Conservation (phyloP, 1,140 invertebrate genomes). For the Panulirus ornatus region DNA sequence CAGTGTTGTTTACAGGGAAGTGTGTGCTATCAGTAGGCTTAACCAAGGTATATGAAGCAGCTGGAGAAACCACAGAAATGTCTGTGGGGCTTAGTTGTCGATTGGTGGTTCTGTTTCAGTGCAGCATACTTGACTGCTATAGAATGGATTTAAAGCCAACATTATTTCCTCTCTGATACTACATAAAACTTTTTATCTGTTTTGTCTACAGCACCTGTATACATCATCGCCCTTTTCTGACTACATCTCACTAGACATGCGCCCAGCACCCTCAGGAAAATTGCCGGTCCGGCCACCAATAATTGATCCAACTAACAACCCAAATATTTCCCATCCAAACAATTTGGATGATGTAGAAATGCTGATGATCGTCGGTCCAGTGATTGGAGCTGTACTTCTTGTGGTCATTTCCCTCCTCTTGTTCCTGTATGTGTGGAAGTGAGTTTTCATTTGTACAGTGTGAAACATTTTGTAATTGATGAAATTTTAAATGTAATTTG, state of each 20-base stretch:
- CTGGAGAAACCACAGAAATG: no score
- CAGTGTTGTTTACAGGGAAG: no score
- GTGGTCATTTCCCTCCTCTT: conserved; percentile 79
- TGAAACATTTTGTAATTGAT: conserved; percentile 24
- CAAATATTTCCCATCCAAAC: conserved; percentile 85
- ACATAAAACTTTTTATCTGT: background rate
- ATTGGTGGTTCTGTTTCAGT: no score
- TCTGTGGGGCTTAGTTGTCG: no score
- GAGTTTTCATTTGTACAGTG: conserved; percentile 70
- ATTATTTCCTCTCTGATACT: no score
- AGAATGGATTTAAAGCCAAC: no score
- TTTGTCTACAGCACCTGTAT: conserved; percentile 85
- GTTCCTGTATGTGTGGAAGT: conserved; percentile 78
- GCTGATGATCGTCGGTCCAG: conserved; percentile 85
- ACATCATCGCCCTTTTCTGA: conserved; percentile 97
- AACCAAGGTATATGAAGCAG: no score
- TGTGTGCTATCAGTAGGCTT: no score
- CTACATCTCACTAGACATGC: conserved; percentile 91
- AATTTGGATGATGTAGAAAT: conserved; percentile 84
- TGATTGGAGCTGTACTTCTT: conserved; percentile 79
- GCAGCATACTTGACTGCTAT: no score
- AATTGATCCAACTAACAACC: conserved; percentile 85
- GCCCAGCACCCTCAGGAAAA: conserved; percentile 90
- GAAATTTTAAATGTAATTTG: no score
- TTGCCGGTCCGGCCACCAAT: conserved; percentile 91